phyloP scores from a whole-genome alignment of 2,888 invertebrate genomes.

The Epirrhoe alternata region DNA sequence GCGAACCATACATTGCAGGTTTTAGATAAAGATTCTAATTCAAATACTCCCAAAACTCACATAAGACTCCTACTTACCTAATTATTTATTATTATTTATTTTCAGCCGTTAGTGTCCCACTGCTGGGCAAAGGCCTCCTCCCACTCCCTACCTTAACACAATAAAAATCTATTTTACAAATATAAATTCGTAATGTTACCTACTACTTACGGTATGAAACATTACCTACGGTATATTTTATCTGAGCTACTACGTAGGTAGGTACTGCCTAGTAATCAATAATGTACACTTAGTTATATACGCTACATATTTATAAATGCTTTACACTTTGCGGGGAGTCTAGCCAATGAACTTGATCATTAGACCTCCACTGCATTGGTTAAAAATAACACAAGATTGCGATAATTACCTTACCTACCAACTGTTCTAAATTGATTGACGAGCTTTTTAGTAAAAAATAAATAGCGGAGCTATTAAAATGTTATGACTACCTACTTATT shows the following conservation, averaged over 20 bases:
- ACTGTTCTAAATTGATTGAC: constrained; percentile 1
- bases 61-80: not conserved
- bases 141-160: too few relatives aligned
- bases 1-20: too few relatives aligned
- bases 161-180: not conserved
- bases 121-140: too few relatives aligned
- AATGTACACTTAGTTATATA: too few relatives aligned
- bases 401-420: not conserved
- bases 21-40: not conserved
- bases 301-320: too few relatives aligned
- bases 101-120: too few relatives aligned
- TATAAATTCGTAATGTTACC: too few relatives aligned
- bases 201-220: too few relatives aligned
- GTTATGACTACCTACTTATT: not conserved
- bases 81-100: too few relatives aligned
- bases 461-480: not conserved
- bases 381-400: constrained; percentile 58
- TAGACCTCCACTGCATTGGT: constrained; percentile 71
- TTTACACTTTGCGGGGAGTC: constrained; percentile 66
- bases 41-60: not conserved
- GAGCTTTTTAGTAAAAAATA: not conserved
- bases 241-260: too few relatives aligned
- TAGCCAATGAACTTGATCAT: constrained; percentile 76
- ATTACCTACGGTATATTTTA: too few relatives aligned
- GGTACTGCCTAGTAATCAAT: not conserved